Percentiles rank a stretch among this genome's conserved stretches.
These are phyloP conservation scores for Meriones unguiculatus DNA, from an alignment of 2,113 vertebrate species.

Conservation along the genomic window DNA sequence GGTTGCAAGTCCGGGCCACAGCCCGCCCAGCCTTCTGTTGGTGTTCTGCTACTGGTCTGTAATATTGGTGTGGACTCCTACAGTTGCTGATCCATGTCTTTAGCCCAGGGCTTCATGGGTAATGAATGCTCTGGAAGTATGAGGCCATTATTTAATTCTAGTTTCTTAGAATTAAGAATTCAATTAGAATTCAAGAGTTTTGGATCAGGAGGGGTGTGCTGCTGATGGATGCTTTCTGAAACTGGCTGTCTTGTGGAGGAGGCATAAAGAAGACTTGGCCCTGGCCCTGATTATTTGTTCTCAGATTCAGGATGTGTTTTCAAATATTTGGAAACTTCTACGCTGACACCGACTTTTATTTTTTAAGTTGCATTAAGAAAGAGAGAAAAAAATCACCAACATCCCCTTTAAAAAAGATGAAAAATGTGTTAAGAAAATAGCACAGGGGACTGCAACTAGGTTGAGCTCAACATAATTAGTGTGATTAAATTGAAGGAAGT, in stretches of 20 bases:
- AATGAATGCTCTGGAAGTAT: neutral
- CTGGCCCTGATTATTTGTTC: rapidly evolving
- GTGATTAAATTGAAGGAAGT: slow-evolving; percentile 60
- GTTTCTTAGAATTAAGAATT: neutral
- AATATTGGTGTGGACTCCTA: neutral
- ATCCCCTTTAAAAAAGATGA: slow-evolving; percentile 1
- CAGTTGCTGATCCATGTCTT: rapidly evolving
- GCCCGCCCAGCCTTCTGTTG: neutral
- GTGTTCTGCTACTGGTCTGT: too few relatives aligned
- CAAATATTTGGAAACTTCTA: neutral
- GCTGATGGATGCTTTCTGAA: rapidly evolving
- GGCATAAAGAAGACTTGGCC: too few relatives aligned
- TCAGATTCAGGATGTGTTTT: neutral
- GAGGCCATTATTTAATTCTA: neutral
- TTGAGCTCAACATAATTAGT: neutral
- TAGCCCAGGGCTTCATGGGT: neutral
- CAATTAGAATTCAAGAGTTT: neutral
- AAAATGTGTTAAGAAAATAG: slow-evolving; percentile 45
- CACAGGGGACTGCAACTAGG: neutral
- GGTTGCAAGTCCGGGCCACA: neutral
- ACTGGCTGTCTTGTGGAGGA: neutral
- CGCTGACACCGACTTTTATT: neutral
- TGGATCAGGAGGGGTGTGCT: neutral
- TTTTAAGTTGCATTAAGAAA: neutral
- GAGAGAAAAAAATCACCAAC: slow-evolving; percentile 18